These are phyloP conservation scores for Calosoma granatense DNA, from an alignment of 1,140 invertebrate genomes.

Conservation along the genomic window DNA sequence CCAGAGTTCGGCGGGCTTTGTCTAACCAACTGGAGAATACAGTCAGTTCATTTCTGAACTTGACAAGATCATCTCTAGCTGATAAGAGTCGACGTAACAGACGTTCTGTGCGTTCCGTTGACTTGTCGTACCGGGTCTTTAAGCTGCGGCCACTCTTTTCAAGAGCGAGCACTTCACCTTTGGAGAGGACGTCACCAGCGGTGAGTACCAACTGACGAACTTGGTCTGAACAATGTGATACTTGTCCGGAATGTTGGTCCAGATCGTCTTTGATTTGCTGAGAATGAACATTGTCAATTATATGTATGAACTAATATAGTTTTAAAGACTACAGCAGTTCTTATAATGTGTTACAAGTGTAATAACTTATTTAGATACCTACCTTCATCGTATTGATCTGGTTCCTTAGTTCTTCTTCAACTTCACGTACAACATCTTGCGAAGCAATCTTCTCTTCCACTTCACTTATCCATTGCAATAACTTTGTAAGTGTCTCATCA, in stretches of 20 bases:
- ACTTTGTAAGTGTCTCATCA: constrained; percentile 71
- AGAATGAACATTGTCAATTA: constrained; percentile 39
- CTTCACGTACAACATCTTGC: constrained; percentile 80
- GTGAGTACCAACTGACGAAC: constrained; percentile 82
- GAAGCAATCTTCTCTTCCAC: constrained; percentile 79
- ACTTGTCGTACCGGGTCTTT: constrained; percentile 74
- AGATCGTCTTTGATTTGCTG: constrained; percentile 82
- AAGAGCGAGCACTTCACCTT: constrained; percentile 75
- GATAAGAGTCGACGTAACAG: constrained; percentile 64
- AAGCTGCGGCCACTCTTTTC: constrained; percentile 75
- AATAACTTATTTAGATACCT: constrained; percentile 23
- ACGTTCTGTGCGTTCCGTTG: constrained; percentile 65
- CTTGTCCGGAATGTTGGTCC: constrained; percentile 72
- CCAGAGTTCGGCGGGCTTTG: constrained; percentile 62
- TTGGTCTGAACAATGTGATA: constrained; percentile 82
- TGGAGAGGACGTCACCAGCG: constrained; percentile 78
- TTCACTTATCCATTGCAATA: constrained; percentile 79
- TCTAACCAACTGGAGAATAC: constrained; percentile 81
- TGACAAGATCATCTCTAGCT: constrained; percentile 77
- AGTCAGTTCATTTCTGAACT: constrained; percentile 68
- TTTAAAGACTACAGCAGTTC: no score
- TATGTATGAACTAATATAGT: no score
- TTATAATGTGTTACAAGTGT: no score
- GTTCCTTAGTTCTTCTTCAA: constrained; percentile 75
- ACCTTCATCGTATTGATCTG: constrained; percentile 77